Percentiles rank a stretch among this genome's conserved stretches.
Evolutionary conservation across 2,113 vertebrate species (phyloP).

Genomic region (Mohoua ochrocephala): DNA sequence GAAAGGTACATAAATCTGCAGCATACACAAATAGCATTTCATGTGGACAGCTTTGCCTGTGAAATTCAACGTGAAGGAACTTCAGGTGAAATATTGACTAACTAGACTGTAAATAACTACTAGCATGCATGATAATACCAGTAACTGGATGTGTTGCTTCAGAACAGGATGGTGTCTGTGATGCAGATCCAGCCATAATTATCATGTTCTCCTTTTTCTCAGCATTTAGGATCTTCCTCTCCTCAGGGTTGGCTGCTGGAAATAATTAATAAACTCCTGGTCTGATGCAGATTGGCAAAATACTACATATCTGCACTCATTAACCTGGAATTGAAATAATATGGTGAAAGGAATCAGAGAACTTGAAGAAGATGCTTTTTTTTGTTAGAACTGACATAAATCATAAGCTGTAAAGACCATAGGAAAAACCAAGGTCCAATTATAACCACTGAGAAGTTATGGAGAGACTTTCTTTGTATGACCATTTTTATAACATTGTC

Average conservation of each 20-base stretch:
- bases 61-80: background rate
- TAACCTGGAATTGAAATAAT: background rate
- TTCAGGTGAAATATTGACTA: background rate
- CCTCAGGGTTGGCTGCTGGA: background rate
- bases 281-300: background rate
- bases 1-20: constrained; percentile 19
- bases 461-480: background rate
- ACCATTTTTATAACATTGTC: background rate
- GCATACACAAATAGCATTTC: background rate
- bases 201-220: background rate
- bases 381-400: background rate
- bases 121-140: background rate
- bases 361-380: background rate
- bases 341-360: background rate
- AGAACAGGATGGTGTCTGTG: background rate
- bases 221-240: background rate
- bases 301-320: background rate
- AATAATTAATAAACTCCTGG: background rate
- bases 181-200: background rate
- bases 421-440: background rate
- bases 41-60: background rate
- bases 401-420: background rate
- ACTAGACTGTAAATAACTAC: background rate
- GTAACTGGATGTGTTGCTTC: background rate
- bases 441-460: background rate